phyloP scores from a whole-genome alignment of 1,140 invertebrate genomes.

The Cherax quadricarinatus region DNA sequence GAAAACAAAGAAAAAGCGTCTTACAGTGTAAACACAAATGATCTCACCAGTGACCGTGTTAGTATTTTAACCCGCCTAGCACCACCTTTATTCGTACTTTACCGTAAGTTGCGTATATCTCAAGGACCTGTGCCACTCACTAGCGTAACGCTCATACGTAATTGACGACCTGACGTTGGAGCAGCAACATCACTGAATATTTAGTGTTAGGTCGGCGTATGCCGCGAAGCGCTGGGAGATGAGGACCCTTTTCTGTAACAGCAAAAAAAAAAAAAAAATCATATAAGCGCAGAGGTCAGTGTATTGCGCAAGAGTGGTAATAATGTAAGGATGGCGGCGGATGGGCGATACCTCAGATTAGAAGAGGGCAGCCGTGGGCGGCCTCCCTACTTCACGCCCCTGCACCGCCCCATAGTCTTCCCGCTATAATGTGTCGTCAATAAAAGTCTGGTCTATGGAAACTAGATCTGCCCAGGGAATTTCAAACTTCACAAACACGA shows the following conservation, averaged over 20 bases:
- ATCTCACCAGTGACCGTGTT: neutral
- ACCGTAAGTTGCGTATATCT: neutral
- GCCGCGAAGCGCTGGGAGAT: neutral
- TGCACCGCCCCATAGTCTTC: neutral
- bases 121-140: neutral
- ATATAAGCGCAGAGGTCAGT: neutral
- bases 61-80: neutral
- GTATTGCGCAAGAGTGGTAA: neutral
- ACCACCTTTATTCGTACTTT: neutral
- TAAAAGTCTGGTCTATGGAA: neutral
- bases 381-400: neutral
- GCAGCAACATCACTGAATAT: neutral
- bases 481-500: conserved; percentile 44
- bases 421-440: neutral
- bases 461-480: conserved; percentile 14
- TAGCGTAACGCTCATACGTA: neutral
- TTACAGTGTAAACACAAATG: too few relatives aligned
- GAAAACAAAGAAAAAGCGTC: too few relatives aligned
- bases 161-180: neutral
- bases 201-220: neutral
- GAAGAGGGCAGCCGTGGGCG: neutral
- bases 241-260: neutral
- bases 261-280: neutral
- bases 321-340: neutral
- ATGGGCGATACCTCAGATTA: neutral